These are phyloP conservation scores for Oligia fasciuncula DNA, from an alignment of 2,888 invertebrate species.

Conservation along the genomic window DNA sequence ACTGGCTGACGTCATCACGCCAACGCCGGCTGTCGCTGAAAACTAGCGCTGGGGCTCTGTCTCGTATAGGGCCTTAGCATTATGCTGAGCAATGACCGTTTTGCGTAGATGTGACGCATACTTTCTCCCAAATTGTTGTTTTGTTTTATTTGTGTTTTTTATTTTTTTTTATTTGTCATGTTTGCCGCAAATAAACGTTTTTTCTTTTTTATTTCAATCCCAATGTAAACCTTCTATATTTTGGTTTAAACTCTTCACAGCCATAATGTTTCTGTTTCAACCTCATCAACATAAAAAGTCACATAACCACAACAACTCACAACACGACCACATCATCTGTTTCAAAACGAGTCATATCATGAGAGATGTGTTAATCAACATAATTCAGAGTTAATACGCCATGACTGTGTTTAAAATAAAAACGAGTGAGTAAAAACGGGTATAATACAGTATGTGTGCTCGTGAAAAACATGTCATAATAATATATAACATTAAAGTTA, in stretches of 20 bases:
- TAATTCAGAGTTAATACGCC: slow-evolving; percentile 37
- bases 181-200: no score
- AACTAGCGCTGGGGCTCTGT: no score
- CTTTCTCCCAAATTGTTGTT: no score
- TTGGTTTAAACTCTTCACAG: not conserved
- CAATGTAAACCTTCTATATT: not conserved
- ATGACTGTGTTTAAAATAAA: slow-evolving; percentile 57
- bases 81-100: no score
- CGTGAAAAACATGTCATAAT: slow-evolving; percentile 57
- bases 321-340: slow-evolving; percentile 14
- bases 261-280: not conserved
- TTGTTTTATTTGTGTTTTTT: no score
- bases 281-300: not conserved
- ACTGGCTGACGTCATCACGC: no score
- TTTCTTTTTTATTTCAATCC: no score
- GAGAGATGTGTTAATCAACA: slow-evolving; percentile 37
- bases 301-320: slow-evolving; percentile 1
- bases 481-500: slow-evolving; percentile 48
- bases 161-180: no score
- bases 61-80: no score
- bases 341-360: slow-evolving; percentile 11
- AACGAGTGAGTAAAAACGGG: slow-evolving; percentile 29
- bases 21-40: no score
- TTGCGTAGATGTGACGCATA: no score
- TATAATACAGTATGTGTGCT: slow-evolving; percentile 20